Evolutionary conservation across 1,140 invertebrate genomes (phyloP).

Genomic region (Venturia canescens): DNA sequence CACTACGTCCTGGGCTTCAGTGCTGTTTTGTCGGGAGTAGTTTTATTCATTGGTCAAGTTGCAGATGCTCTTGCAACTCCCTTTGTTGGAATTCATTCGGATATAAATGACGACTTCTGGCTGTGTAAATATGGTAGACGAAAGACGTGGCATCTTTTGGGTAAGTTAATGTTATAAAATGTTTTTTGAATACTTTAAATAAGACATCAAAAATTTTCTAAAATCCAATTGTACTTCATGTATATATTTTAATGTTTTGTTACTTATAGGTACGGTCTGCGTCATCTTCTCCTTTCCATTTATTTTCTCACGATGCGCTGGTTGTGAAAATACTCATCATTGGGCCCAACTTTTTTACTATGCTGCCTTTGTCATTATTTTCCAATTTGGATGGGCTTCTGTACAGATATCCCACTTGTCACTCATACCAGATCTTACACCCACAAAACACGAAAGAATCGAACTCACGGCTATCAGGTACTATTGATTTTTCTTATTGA

Average conservation of each 20-base stretch:
- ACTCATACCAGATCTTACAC: conserved; percentile 85
- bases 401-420: conserved; percentile 97
- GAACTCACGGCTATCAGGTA: conserved; percentile 92
- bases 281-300: conserved; percentile 92
- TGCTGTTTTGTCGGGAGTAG: conserved; percentile 84
- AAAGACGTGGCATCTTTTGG: conserved; percentile 95
- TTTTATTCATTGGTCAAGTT: conserved; percentile 92
- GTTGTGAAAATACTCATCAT: conserved; percentile 81
- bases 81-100: conserved; percentile 92
- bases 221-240: background rate
- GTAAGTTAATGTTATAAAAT: conserved; percentile 75
- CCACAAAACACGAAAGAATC: conserved; percentile 87
- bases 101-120: conserved; percentile 82
- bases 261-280: conserved; percentile 83
- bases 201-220: background rate
- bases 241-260: conserved; percentile 35
- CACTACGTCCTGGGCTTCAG: conserved; percentile 89
- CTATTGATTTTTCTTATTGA: conserved; percentile 27
- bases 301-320: conserved; percentile 90
- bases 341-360: conserved; percentile 92
- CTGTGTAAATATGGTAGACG: conserved; percentile 87
- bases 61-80: conserved; percentile 94
- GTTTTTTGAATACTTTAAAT: background rate
- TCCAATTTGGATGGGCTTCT: conserved; percentile 97
- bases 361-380: conserved; percentile 92